Evolutionary conservation across 1,140 invertebrate species (phyloP), one percentile per base, ranked within the genome.

Genomic region (Lasaia peninsularis): DNA sequence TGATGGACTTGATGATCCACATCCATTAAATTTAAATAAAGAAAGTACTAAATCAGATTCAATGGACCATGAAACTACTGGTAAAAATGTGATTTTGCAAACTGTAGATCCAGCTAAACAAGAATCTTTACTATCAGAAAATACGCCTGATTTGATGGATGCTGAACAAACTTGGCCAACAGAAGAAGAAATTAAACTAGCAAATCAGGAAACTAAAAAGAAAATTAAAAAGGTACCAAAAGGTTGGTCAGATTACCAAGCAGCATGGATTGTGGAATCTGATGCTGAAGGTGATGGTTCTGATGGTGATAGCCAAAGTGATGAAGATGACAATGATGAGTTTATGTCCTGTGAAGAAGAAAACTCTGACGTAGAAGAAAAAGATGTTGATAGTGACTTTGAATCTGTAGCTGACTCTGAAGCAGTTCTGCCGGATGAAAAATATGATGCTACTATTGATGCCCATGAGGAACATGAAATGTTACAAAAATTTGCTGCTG

Each of bases 121-220:
- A 90, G 95, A 96, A 77, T 93, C 92, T 51, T 89, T 98, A 12
- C 88, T 93, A 59, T 91, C 91, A 64, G 97, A 98, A 90, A 95
- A 96, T 89, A 90, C 93, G 56, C 93, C 94, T 16, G 96, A 98
- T 90, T 93, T 94, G 24, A 97, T 99, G 96, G 95, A 98, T 84
- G 95, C 94, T 11, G 98, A 99, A 89, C 98, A 99, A 90, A 98
- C 97, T 18, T 98, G 96, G 96, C 97, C 97, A 0, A 98, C 96
- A 21, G 94, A 96, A 60, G 96, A 98, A 80, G 97, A 98, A 90
- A 90, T 98, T 52, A 91, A 92, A 69, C 91, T 94, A 66, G 94
- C 95, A 2, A 91, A 93, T 77, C 83, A 91, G 62, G 90, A 93
- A 12, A 93, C 92, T 60, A 92, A 91, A 66, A 94, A 93, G 81